Conservation (phyloP, 1,140 invertebrate species). For the Drosophila repleta region DNA sequence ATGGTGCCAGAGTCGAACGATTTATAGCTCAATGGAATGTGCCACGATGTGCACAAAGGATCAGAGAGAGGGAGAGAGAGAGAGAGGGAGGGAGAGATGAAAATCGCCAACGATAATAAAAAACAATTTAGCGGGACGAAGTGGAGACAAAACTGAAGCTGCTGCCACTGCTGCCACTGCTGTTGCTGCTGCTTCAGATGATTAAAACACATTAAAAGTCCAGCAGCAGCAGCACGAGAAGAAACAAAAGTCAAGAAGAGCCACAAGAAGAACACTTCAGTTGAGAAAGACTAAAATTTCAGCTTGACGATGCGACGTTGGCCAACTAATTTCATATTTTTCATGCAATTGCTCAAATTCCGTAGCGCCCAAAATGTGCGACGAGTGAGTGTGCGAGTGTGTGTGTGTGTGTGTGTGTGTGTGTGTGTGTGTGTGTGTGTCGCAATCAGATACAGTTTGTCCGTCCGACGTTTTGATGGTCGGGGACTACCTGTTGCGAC, state of each 20-base stretch:
- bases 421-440: slow-evolving; percentile 13
- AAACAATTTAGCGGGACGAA: slow-evolving; percentile 47
- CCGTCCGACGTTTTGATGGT: slow-evolving; percentile 52
- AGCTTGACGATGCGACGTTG: slow-evolving; percentile 34
- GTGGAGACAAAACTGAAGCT: slow-evolving; percentile 5
- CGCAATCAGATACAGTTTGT: slow-evolving; percentile 45
- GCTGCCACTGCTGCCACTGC: slow-evolving; percentile 11
- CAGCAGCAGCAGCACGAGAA: slow-evolving; percentile 63
- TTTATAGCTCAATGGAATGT: slow-evolving; percentile 80
- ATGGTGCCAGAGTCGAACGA: slow-evolving; percentile 78
- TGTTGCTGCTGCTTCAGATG: slow-evolving; percentile 41
- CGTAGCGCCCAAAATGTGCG: slow-evolving; percentile 56
- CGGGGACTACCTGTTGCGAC: slow-evolving; percentile 80
- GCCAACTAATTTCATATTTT: slow-evolving; percentile 82
- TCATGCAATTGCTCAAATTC: slow-evolving; percentile 81
- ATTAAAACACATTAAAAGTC: slow-evolving; percentile 84
- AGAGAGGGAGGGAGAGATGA: slow-evolving; percentile 39
- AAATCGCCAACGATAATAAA: slow-evolving; percentile 61
- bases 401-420: slow-evolving; percentile 12
- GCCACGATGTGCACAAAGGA: slow-evolving; percentile 67
- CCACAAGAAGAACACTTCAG: too few species aligned
- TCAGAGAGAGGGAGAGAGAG: slow-evolving; percentile 45
- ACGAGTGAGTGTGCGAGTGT: not conserved
- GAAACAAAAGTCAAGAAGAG: slow-evolving; percentile 1
- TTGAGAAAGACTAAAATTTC: not conserved